Evolutionary conservation across 1,140 invertebrate species (phyloP), one percentile per base, ranked within the genome.

Genomic region (Chionoecetes opilio): DNA sequence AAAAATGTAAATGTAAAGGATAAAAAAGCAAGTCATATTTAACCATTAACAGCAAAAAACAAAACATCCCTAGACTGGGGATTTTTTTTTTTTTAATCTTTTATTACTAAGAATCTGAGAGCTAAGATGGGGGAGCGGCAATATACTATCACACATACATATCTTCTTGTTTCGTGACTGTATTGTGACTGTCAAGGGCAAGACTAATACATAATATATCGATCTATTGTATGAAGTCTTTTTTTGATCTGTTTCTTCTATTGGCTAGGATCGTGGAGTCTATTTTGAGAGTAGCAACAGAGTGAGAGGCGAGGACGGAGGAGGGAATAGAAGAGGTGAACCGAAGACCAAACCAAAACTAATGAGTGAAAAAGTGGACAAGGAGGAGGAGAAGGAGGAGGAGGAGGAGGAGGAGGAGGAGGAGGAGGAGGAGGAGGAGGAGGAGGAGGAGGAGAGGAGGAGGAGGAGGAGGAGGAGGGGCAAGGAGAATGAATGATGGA

Each of bases 91-190:
- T 21, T 9, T 3, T 9, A 63, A 2, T 21, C 53, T 63, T 63
- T 63, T 21, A 46, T 89, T 89, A 88, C 87, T 89, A 89, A 89
- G 87, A 89, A 41, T 89, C 38, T 41, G 37, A 89, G 38, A 89
- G 46, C 88, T 63, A 90, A 90, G 53, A 14, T 88, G 38, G 31
- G 86, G 86, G 34, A 37, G 17, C 38, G 86, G 86, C 32, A 88
- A 37, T 35, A 1, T 37, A 88, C 21, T 86, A 35, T 41, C 14
- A 6, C 53, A 14, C 26, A 21, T 14, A 6, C 17, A 9, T 21
- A 14, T 63, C 17, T 63, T 26, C 26, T 63, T 9, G 8, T 26
- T 6, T 6, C 38, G 3, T 41, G 38, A 6, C 38, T 41, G 3
- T 14, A 41, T 38, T 88, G 21, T 89, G 87, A 29, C 38, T 41